Base-by-base conservation (phyloP, 2,888 invertebrate species). In the Congeria kusceri region DNA sequence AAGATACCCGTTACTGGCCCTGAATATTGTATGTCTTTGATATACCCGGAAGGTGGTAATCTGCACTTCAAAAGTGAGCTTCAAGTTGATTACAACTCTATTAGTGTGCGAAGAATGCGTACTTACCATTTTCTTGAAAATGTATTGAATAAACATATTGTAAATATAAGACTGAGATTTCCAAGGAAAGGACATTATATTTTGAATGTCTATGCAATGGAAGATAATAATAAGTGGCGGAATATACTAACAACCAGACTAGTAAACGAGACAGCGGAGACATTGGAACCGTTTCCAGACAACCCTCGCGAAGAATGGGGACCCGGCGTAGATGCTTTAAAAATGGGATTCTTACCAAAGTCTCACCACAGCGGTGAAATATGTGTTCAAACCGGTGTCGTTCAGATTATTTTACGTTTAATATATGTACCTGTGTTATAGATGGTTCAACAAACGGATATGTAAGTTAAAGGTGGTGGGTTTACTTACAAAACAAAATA, bases 301-400 rank as follows among this genome's bases (percentile, higher is more conserved):
- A 80, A 67, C 18, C 46, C 58, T n/a, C 58, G 83, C 18, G 76
- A 80, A 44, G 83, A 83, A 62, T 83, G 83, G 83, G 83, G 83
- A 4, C 79, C 83, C 2, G 80, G 83, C 3, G 28, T 71, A 13
- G 80, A 77, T 27, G 44, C 79, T 3, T 1, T 58, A 0, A 57
- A 46, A 11, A 39, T 80, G 9, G 79, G 80, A 18, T 53, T 83
- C 56, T 39, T 39, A 3, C 71, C 83, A 13, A 53, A 68, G 5
- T 58, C 77, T 13, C 74, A 77, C 32, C 69, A 74, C 32, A 46
- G 64, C 7, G 83, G 83, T 3, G 83, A 80, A 74, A 77, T 83
- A 18, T 13, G 71, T 7, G 65, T 74, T 20, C 57, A 61, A 25
- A 63, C 68, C 18, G 68, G 74, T 1, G 77, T 83, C 5, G 32